Base-by-base conservation (phyloP, 2,888 invertebrate genomes). In the Ryuthela nishihirai region DNA sequence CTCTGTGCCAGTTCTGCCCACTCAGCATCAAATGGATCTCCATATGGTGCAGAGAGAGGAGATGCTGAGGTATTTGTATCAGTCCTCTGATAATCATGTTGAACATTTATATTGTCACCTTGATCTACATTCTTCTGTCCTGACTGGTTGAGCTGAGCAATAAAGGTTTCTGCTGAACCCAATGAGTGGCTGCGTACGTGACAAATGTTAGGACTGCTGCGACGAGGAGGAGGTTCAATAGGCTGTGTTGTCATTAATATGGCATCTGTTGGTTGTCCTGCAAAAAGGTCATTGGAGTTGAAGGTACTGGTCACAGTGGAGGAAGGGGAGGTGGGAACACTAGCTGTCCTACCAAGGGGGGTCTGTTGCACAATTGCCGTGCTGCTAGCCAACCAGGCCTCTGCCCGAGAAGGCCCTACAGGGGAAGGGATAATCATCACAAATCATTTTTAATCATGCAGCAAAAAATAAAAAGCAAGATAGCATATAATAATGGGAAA, bases 21-120 rank as follows among this genome's bases (percentile, higher is more conserved):
- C 68, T 88, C 88, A 12, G 88, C 87, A 71, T 89, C 87, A 71
- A 89, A 89, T 0, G 89, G 88, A 76, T 89, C 86, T 2, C 55
- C 53, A 29, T 56, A 53, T 3, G 59, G 61, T 32, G 54, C 43
- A 9, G 50, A 43, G 12, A n/a, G n/a, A n/a, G 60, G 26, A 25
- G 38, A 40, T 17, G 53, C 46, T 12, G 54, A 18, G 10, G 41
- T 26, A 26, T 50, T 45, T 24, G 24, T 32, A n/a, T 47, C 48
- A 49, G 54, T 54, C 21, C 53, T 48, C 35, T 47, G 36, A 29
- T 26, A 45, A 23, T 50, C 49, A 23, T 50, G n/a, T 39, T 45
- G 40, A 15, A 26, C 45, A 26, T 32, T 44, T n/a, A 23, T 40
- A 25, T 29, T 45, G 7, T 40, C 36, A 25, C 44, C 49, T 18